Base-by-base conservation (phyloP, 2,113 vertebrate species). In the Malurus melanocephalus region DNA sequence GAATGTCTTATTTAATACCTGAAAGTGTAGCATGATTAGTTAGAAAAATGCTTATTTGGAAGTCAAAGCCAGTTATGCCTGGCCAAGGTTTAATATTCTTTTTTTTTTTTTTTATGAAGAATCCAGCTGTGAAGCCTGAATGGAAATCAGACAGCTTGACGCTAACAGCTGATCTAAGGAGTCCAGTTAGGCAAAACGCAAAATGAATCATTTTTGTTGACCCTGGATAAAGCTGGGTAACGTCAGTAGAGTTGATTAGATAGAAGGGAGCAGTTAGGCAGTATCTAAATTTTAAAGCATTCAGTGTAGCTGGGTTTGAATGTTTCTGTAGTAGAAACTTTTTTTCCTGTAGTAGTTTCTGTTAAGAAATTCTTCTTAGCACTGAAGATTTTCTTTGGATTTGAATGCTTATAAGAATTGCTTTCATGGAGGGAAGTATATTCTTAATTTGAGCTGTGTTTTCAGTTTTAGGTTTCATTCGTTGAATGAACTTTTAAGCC, bases 71-170 rank as follows among this genome's bases (percentile, higher is more conserved):
- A 72, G 55, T 93, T 85, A 57, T 65, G 67, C 79, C 43, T 88
- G 65, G 64, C 80, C 71, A 73, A 78, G 62, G 75, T 77, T 85
- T 89, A 72, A 88, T 89, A 55, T 66, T 91, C 43, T 40, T 11
- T 65, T 51, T 65, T 72, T 78, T 74, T 73, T 66, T 38, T 38
- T 38, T 38, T 11, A 22, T 93, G 77, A 43, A 93, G 40, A 77
- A 82, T 93, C 60, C 75, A 94, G 65, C 87, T 95, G 79, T 85
- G 91, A 84, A 92, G 35, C 16, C 59, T 91, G 53, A 93, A 72
- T 95, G 80, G 86, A 92, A 93, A 91, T 93, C 40, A 72, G 77
- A 7, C 61, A 75, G 86, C 53, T 89, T 89, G 43, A 61, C 66
- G 56, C 33, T 80, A 51, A 80, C 90, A 92, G 78, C 90, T 91